Base-by-base conservation (phyloP, 2,113 vertebrate species). In the Camelus bactrianus region DNA sequence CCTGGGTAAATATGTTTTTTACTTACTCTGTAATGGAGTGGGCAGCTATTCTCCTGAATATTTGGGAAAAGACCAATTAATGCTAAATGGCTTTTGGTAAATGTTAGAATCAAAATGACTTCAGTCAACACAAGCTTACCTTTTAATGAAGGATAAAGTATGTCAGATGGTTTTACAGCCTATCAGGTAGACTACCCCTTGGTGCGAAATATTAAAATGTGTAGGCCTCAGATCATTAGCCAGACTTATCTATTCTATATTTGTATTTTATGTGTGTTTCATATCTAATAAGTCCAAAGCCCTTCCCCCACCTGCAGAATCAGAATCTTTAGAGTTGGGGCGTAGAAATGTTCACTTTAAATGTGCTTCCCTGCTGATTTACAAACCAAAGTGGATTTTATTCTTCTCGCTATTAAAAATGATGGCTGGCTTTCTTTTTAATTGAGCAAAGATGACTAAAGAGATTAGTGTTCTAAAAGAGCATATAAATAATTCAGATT, bases 401-500 rank as follows among this genome's bases (percentile, higher is more conserved):
- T 92, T 84, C 12, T 83, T 35, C 17, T 95, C 52, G 77, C 56
- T 84, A 38, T 80, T 48, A 65, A 85, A 95, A 95, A 80, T 65
- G 30, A 97, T 64, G 50, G 38, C 42, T 94, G 67, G 42, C 48
- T 62, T 86, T 80, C 58, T 80, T 83, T 93, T 90, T 80, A 92
- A 96, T 91, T 77, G 70, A 85, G 48, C 24, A 60, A 48, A 94
- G 35, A 92, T 79, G 72, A 92, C 60, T 42, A 70, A 87, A 89
- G 60, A 92, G 76, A 84, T 89, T 88, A 73, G 54, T 93, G 42
- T 93, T 96, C 70, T 88, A 20, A 88, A 90, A 75, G 58, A 95
- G 75, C 50, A 35, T 46, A 84, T 93, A 92, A 96, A 97, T 91
- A 80, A 91, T 96, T 94, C 93, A 94, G 20, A 56, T 82, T 84